Evolutionary conservation across 1,140 invertebrate genomes (phyloP), one percentile per base, ranked within the genome.

Genomic region (Frieseomelitta varia): DNA sequence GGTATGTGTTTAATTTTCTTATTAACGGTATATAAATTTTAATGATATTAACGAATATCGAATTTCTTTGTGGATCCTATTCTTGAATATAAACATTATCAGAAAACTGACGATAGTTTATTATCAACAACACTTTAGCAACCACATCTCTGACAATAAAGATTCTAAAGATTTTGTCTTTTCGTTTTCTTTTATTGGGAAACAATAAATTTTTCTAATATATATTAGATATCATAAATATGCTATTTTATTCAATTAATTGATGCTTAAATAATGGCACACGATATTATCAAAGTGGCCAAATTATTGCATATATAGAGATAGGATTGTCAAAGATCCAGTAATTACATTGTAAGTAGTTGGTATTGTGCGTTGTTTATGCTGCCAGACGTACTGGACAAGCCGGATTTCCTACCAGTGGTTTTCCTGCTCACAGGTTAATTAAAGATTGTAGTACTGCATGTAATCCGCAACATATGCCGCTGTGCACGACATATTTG

Each of bases 351-450:
- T 65, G 69, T 88, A 81, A 90, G 58, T 89, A 85, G 69, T 85
- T 79, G 47, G 79, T 67, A 74, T 82, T 81, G 63, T 79, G 63
- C 61, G 84, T 85, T 82, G 71, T 91, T 87, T 76, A 78, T 90
- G 88, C 88, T 92, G 89, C 86, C 91, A 95, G 94, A 92, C 94
- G 94, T 84, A 94, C 93, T 56, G 93, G 92, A 91, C 94, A 95
- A 81, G 90, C 90, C 47, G 94, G 94, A 92, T 94, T 93, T 81
- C 90, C 91, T 51, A 93, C 92, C 74, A 90, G 93, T 84, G 92
- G 91, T 84, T 95, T 93, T 88, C 91, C 94, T 78, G 92, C 92
- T 85, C 92, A 94, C 93, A 95, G 94, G 94, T 95, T 95, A 94
- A 93, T 93, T 93, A 92, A 93, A 91, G 91, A 92, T 91, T 92